Conservation (phyloP, 2,888 invertebrate genomes). For the Tubulanus polymorphus region DNA sequence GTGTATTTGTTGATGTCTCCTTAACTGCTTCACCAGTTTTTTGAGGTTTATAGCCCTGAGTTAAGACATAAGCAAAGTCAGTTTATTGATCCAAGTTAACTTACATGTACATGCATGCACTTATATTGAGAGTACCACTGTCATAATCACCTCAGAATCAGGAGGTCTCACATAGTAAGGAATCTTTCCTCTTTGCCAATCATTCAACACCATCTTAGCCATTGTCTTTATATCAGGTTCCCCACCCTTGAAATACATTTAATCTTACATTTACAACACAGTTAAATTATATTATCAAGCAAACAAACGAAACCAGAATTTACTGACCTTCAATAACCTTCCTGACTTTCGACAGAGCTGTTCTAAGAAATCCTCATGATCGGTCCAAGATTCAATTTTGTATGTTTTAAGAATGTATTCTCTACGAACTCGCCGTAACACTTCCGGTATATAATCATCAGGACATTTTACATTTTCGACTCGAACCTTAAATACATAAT, state of each 20-base stretch:
- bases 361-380: constrained; percentile 83
- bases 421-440: constrained; percentile 79
- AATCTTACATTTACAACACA: too few relatives aligned
- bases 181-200: constrained; percentile 96
- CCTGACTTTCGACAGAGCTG: constrained; percentile 82
- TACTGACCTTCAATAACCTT: constrained; percentile 73
- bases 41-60: too few relatives aligned
- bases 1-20: background rate
- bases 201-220: constrained; percentile 93
- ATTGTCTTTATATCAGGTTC: constrained; percentile 87
- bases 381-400: constrained; percentile 69
- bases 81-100: too few relatives aligned
- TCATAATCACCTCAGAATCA: constrained; percentile 28
- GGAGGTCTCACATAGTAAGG: constrained; percentile 90
- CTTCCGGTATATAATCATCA: constrained; percentile 86
- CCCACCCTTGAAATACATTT: constrained; percentile 64
- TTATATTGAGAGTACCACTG: too few relatives aligned
- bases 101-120: too few relatives aligned
- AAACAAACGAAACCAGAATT: background rate
- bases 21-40: too few relatives aligned
- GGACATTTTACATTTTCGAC: constrained; percentile 91
- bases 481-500: constrained; percentile 61
- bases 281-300: too few relatives aligned
- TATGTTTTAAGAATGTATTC: constrained; percentile 91
- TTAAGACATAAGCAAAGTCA: too few relatives aligned